Conservation (phyloP, 1,140 invertebrate genomes). For the Nebria ingens region DNA sequence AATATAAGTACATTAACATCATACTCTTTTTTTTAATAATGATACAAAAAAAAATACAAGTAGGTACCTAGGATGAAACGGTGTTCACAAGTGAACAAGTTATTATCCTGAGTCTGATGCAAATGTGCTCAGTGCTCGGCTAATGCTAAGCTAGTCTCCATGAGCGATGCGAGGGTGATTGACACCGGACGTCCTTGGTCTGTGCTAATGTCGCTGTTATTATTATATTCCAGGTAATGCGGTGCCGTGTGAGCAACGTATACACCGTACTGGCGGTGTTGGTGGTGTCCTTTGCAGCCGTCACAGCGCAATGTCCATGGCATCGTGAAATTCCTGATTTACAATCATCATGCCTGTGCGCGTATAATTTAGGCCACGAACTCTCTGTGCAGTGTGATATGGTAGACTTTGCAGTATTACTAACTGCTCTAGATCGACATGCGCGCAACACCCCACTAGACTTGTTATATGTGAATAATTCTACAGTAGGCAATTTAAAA, state of each 20-base stretch:
- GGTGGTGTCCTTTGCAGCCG: not conserved
- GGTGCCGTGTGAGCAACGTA: not conserved
- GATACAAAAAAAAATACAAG: no score
- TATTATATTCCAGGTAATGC: no score
- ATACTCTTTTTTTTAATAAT: no score
- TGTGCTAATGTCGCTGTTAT: no score
- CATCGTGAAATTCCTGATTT: constrained; percentile 56
- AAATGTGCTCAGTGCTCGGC: no score
- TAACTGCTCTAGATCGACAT: constrained; percentile 60
- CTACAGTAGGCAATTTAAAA: constrained; percentile 55
- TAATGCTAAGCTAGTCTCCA: no score
- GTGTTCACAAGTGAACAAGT: no score
- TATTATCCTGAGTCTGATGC: no score
- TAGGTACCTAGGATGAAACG: no score
- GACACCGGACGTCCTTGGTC: no score
- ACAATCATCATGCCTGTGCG: constrained; percentile 79
- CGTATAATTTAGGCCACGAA: constrained; percentile 68
- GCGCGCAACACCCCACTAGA: constrained; percentile 58
- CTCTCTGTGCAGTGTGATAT: constrained; percentile 83
- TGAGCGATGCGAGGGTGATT: no score
- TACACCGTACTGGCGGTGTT: not conserved
- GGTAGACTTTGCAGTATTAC: constrained; percentile 64
- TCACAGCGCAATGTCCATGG: constrained; percentile 72
- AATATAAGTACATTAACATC: no score
- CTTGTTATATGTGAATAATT: constrained; percentile 81